Percentiles rank a stretch among this genome's conserved stretches.
These are phyloP conservation scores for Vulpes lagopus DNA, from an alignment of 2,113 vertebrate species.

Conservation along the genomic window DNA sequence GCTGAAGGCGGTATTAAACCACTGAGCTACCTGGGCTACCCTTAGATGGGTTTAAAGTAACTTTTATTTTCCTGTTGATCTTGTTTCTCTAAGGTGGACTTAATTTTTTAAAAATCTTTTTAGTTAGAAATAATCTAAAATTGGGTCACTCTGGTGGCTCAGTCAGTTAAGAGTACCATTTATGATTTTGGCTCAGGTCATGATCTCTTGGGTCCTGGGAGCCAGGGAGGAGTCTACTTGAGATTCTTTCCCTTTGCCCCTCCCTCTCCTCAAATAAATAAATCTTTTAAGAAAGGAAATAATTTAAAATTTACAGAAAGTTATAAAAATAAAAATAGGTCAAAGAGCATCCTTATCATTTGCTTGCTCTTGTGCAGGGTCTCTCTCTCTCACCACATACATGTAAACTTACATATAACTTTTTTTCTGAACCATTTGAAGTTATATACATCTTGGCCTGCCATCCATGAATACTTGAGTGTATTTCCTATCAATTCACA, in stretches of 20 bases:
- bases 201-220: neutral
- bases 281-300: neutral
- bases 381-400: neutral
- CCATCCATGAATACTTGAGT: neutral
- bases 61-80: conserved; percentile 36
- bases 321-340: conserved; percentile 37
- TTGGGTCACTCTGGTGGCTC: neutral
- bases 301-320: conserved; percentile 51
- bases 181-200: neutral
- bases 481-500: conserved; percentile 15
- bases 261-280: neutral
- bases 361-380: neutral
- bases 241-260: neutral
- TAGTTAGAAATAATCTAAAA: conserved; percentile 56
- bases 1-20: no score
- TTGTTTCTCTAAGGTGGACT: conserved; percentile 36
- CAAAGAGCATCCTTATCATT: conserved; percentile 9
- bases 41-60: neutral
- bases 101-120: neutral
- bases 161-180: neutral
- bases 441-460: neutral
- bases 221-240: neutral
- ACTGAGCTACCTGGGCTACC: no score
- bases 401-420: neutral
- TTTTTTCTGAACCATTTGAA: neutral